Percentiles rank a stretch among this genome's conserved stretches.
phyloP scores from a whole-genome alignment of 2,113 vertebrate species.

The Aspiorhynchus laticeps region DNA sequence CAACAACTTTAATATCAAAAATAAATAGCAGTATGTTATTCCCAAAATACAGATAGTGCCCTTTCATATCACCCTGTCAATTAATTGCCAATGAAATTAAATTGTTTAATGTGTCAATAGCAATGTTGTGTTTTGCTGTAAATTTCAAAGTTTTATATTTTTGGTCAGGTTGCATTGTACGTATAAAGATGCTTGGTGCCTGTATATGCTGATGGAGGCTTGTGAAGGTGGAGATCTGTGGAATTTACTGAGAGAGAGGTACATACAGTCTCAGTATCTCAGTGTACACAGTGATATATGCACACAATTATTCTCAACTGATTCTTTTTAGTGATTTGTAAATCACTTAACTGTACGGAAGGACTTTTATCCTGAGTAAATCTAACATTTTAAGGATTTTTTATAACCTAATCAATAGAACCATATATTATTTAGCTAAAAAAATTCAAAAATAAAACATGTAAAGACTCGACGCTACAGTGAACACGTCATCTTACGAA shows the following conservation, averaged over 20 bases:
- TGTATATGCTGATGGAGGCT: constrained; percentile 76
- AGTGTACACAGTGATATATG: too few species aligned
- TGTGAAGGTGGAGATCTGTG: constrained; percentile 75
- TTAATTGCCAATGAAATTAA: neutral
- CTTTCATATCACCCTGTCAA: neutral
- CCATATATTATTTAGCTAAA: neutral
- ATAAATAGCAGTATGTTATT: neutral
- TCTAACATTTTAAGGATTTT: neutral
- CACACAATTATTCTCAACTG: neutral
- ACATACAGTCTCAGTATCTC: neutral
- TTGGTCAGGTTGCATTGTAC: constrained; percentile 68
- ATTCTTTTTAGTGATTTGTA: neutral
- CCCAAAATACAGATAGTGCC: too few species aligned
- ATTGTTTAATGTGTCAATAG: neutral
- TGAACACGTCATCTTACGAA: neutral
- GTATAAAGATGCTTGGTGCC: constrained; percentile 68
- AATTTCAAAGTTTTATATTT: neutral
- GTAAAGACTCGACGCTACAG: neutral
- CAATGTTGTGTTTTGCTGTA: neutral
- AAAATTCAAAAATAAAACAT: neutral
- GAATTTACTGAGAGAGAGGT: constrained; percentile 73
- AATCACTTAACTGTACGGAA: neutral
- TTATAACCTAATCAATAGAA: too few species aligned
- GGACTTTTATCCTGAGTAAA: neutral
- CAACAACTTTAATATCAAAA: too few species aligned